Evolutionary conservation across 2,113 vertebrate genomes (phyloP).

Genomic region (Heterotilapia buettikoferi): DNA sequence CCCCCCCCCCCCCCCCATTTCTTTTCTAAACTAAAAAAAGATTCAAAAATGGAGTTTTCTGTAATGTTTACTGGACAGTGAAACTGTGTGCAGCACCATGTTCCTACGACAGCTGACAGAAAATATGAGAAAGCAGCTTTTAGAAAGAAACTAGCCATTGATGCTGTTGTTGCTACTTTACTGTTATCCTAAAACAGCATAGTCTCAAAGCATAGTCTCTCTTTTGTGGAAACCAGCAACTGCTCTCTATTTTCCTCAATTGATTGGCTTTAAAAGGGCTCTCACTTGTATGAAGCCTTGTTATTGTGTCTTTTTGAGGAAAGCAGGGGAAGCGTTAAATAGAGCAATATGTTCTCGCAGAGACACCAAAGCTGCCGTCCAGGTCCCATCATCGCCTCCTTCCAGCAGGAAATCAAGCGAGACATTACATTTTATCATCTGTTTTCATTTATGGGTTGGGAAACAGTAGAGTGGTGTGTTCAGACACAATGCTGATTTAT

Average conservation of each 20-base stretch:
- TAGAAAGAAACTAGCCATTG: background rate
- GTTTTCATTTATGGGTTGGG: background rate
- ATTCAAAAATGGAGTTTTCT: background rate
- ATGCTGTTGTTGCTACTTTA: background rate
- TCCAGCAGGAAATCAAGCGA: constrained; percentile 1
- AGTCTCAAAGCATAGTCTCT: background rate
- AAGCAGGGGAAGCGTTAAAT: background rate
- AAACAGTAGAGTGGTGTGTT: background rate
- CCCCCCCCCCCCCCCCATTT: background rate
- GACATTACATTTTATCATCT: background rate
- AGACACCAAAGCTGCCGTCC: background rate
- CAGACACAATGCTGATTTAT: background rate
- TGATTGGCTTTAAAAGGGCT: background rate
- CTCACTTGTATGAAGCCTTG: background rate
- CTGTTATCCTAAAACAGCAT: background rate
- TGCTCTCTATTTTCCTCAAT: background rate
- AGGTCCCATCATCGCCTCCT: background rate
- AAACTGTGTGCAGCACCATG: background rate
- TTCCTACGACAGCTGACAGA: background rate
- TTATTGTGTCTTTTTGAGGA: background rate
- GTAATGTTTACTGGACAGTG: background rate
- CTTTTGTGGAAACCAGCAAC: background rate
- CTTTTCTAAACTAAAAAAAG: background rate
- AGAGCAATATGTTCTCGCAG: background rate
- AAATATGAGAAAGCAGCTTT: background rate